These are phyloP conservation scores for Sicus ferrugineus DNA, from an alignment of 2,888 invertebrate species.

Conservation along the genomic window DNA sequence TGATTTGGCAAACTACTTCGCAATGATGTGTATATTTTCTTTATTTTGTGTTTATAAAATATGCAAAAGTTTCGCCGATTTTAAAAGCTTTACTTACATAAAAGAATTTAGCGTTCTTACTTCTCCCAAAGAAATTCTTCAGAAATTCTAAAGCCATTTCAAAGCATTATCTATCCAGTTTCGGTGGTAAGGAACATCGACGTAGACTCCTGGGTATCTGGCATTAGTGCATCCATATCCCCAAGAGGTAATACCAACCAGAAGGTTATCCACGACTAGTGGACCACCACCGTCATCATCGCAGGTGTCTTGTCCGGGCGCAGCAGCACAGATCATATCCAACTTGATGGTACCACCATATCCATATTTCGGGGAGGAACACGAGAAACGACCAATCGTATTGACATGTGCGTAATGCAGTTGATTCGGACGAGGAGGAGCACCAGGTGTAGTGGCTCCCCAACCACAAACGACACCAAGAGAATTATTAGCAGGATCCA, in stretches of 20 bases:
- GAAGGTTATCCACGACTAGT: slow-evolving; percentile 45
- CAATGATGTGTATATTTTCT: too few relatives aligned
- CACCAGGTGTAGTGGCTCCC: slow-evolving; percentile 48
- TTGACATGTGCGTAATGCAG: slow-evolving; percentile 64
- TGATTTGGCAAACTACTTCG: too few relatives aligned
- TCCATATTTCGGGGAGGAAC: slow-evolving; percentile 63
- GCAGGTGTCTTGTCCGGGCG: slow-evolving; percentile 51
- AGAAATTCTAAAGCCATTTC: background rate
- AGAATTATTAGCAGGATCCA: slow-evolving; percentile 43
- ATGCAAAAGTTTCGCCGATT: too few relatives aligned
- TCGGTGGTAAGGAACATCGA: slow-evolving; percentile 48
- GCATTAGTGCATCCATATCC: slow-evolving; percentile 51
- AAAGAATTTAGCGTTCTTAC: too few relatives aligned
- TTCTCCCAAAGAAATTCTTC: too few relatives aligned
- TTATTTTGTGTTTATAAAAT: too few relatives aligned
- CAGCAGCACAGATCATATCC: slow-evolving; percentile 53
- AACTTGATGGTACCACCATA: slow-evolving; percentile 45
- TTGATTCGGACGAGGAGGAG: slow-evolving; percentile 51
- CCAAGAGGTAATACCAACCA: slow-evolving; percentile 58
- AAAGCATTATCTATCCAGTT: slow-evolving; percentile 45
- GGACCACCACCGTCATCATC: slow-evolving; percentile 60
- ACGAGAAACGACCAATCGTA: slow-evolving; percentile 60
- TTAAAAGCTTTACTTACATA: too few relatives aligned
- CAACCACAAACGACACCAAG: slow-evolving; percentile 46
- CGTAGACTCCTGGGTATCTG: slow-evolving; percentile 53